These are phyloP conservation scores for Keiferia lycopersicella DNA, from an alignment of 2,888 invertebrate genomes.

Conservation along the genomic window DNA sequence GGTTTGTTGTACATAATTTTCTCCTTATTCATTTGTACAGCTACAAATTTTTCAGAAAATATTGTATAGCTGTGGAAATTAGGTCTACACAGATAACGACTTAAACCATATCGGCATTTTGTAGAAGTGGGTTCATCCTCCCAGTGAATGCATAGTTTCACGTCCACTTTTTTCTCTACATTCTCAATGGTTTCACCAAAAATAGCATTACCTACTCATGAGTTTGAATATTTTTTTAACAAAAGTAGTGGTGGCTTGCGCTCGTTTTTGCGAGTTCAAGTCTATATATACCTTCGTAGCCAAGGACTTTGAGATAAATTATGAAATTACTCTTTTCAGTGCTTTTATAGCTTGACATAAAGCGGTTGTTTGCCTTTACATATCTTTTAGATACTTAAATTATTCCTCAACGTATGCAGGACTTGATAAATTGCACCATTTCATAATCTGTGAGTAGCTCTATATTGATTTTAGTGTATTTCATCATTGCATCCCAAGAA, in stretches of 20 bases:
- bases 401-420: no score
- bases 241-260: background rate
- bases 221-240: background rate
- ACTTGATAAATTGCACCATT: no score
- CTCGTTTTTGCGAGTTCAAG: background rate
- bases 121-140: background rate
- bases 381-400: no score
- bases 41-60: background rate
- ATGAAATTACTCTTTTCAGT: no score
- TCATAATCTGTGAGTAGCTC: no score
- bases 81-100: background rate
- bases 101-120: background rate
- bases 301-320: background rate
- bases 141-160: background rate
- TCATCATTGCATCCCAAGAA: no score
- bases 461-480: no score
- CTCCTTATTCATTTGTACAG: background rate
- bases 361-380: no score
- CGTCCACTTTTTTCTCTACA: background rate
- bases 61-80: background rate
- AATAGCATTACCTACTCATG: background rate
- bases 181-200: background rate
- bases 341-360: no score
- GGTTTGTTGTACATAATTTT: slow-evolving; percentile 12
- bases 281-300: background rate